Evolutionary conservation across 2,888 invertebrate species (phyloP).

Genomic region (Dusona sp.): DNA sequence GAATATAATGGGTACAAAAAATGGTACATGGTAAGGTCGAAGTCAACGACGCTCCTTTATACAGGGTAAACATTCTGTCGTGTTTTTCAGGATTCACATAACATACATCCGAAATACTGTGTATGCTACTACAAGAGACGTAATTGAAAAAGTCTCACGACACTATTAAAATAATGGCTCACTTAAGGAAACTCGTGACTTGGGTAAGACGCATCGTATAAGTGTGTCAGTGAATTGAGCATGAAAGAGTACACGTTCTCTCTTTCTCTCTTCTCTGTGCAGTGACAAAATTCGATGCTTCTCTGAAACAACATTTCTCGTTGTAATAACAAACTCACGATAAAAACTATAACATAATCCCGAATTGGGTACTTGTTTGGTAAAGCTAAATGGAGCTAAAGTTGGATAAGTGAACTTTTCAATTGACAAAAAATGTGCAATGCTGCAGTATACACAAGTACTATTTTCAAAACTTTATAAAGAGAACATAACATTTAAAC

Average conservation of each 20-base stretch:
- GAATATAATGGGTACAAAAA: not conserved
- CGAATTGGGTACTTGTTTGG: not conserved
- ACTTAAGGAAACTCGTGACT: slow-evolving; percentile 39
- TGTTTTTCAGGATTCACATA: slow-evolving; percentile 9
- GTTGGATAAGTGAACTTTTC: slow-evolving; percentile 16
- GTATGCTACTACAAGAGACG: not conserved
- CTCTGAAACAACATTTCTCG: slow-evolving; percentile 1
- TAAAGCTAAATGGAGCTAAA: not conserved
- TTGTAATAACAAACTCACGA: not conserved
- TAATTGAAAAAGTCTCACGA: slow-evolving; percentile 55
- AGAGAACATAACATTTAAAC: not conserved
- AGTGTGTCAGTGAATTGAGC: slow-evolving; percentile 24
- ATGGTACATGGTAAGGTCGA: not conserved
- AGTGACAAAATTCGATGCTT: slow-evolving; percentile 19
- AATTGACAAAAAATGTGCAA: not conserved
- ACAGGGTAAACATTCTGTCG: slow-evolving; percentile 12
- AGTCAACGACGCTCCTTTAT: not conserved
- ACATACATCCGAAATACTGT: slow-evolving; percentile 4
- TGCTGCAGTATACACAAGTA: not conserved
- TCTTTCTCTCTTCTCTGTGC: not conserved
- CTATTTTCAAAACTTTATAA: not conserved
- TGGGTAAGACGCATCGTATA: slow-evolving; percentile 9
- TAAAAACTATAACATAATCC: slow-evolving; percentile 8
- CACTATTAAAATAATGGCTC: slow-evolving; percentile 49
- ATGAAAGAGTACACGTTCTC: slow-evolving; percentile 7